Percentiles rank a stretch among this genome's conserved stretches.
phyloP scores from a whole-genome alignment of 2,113 vertebrate species.

The Garra rufa region DNA sequence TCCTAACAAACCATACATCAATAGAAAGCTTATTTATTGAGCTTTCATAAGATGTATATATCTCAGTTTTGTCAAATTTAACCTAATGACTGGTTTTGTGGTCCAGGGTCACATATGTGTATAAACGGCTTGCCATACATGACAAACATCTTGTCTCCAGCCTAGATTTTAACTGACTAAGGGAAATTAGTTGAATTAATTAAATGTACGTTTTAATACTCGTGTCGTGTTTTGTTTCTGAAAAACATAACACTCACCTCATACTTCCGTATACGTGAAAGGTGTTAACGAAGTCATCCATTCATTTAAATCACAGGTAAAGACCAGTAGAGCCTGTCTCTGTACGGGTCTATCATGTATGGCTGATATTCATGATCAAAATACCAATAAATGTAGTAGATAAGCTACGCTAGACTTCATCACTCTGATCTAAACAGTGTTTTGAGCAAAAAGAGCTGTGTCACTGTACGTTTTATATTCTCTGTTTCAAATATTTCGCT shows the following conservation, averaged over 20 bases:
- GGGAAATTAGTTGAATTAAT: not conserved
- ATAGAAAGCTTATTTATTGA: no score
- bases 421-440: not conserved
- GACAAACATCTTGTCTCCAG: not conserved
- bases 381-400: not conserved
- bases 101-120: not conserved
- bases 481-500: not conserved
- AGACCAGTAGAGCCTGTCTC: slow-evolving; percentile 16
- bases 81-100: no score
- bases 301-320: slow-evolving; percentile 7
- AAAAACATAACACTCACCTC: not conserved
- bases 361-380: not conserved
- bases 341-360: not conserved
- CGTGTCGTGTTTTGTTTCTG: not conserved
- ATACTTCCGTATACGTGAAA: slow-evolving; percentile 37
- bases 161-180: not conserved
- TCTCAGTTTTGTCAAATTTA: no score
- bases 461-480: not conserved
- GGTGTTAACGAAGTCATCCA: not conserved
- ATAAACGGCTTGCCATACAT: not conserved
- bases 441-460: slow-evolving; percentile 7
- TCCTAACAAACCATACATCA: no score
- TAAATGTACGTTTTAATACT: not conserved
- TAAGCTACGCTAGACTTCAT: not conserved
- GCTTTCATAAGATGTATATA: no score